Conservation (phyloP, 2,113 vertebrate genomes). For the Donacobius atricapilla region DNA sequence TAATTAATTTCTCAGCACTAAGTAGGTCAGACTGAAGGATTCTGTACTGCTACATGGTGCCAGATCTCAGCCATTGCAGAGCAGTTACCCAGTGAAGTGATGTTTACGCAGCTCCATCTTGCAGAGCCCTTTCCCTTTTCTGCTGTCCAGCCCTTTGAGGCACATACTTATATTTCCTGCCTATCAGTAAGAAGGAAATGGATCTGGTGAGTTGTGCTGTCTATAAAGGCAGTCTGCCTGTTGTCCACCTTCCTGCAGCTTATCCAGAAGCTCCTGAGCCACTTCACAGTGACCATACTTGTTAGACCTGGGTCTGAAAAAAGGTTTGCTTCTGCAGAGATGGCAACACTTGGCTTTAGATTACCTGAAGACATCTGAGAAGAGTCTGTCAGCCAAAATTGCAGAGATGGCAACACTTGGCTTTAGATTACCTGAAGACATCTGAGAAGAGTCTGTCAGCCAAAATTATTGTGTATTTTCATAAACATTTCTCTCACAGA, state of each 20-base stretch:
- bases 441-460: background rate
- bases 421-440: background rate
- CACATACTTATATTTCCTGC: background rate
- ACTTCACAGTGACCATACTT: background rate
- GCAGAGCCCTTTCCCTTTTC: background rate
- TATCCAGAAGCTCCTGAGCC: background rate
- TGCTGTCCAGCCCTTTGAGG: background rate
- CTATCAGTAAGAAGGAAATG: background rate
- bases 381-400: background rate
- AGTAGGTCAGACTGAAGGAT: background rate
- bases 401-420: no score
- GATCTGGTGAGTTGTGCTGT: background rate
- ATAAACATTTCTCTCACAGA: background rate
- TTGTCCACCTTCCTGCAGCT: background rate
- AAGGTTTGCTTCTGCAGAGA: background rate
- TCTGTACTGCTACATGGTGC: background rate
- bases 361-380: background rate
- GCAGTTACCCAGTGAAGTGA: background rate
- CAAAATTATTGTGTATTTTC: background rate
- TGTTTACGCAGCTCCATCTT: background rate
- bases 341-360: background rate
- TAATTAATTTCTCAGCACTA: background rate
- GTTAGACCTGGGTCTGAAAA: background rate
- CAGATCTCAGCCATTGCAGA: background rate
- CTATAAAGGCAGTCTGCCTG: background rate